Conservation (phyloP, 2,888 invertebrate genomes). For the Cantharis lateralis region DNA sequence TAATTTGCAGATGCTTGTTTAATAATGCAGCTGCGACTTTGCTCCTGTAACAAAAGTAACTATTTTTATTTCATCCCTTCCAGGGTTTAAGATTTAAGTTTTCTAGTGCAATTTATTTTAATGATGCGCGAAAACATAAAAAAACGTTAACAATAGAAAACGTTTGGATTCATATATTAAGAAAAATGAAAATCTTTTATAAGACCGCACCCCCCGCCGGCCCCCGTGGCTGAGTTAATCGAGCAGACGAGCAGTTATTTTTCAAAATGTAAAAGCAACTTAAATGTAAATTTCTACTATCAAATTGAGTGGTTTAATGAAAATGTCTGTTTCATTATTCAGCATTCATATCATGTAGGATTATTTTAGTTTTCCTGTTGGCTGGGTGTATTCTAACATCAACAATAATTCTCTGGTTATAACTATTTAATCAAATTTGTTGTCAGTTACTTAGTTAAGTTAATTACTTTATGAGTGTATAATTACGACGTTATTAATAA, state of each 20-base stretch:
- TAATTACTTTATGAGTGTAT: neutral
- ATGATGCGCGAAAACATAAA: neutral
- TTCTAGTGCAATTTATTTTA: neutral
- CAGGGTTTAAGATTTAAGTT: neutral
- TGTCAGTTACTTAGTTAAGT: neutral
- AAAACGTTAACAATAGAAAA: neutral
- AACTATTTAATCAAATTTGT: neutral
- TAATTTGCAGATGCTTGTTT: conserved; percentile 88
- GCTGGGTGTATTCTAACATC: neutral
- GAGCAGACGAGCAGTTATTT: neutral
- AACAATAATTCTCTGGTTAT: neutral
- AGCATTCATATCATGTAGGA: neutral
- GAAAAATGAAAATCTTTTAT: neutral
- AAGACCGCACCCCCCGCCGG: neutral
- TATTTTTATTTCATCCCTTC: neutral
- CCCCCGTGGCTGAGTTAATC: neutral
- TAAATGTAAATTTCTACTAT: neutral
- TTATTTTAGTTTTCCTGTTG: neutral
- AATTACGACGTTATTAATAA: neutral
- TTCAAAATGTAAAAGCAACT: neutral
- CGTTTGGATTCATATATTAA: neutral
- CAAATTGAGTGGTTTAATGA: neutral
- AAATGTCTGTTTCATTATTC: neutral
- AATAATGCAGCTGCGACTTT: conserved; percentile 85
- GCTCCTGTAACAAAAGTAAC: conserved; percentile 65